Conservation (phyloP, 2,113 vertebrate species). For the Sphyrna mokarran region DNA sequence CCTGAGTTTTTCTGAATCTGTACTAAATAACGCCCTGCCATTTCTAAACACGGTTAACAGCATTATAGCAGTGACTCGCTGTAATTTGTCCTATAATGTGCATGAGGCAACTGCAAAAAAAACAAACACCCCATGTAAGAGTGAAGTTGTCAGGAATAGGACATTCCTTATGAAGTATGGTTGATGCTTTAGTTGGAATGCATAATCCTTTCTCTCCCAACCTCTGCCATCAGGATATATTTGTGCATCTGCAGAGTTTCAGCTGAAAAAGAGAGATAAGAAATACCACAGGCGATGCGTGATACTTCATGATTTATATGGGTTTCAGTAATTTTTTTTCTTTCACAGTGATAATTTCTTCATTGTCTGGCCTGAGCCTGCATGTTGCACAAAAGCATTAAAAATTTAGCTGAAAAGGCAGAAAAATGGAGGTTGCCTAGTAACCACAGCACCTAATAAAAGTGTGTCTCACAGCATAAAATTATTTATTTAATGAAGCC, state of each 20-base stretch:
- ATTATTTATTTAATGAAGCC: background rate
- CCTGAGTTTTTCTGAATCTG: background rate
- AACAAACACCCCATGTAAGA: background rate
- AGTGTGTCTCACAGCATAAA: background rate
- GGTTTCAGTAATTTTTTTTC: background rate
- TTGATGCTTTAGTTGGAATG: background rate
- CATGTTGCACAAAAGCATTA: background rate
- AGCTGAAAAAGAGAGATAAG: conserved; percentile 19
- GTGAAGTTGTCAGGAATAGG: background rate
- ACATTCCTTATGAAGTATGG: background rate
- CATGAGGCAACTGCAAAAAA: background rate
- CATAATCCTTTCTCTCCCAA: background rate
- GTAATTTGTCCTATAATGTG: background rate
- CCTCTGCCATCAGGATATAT: background rate
- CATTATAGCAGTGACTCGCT: too few species aligned
- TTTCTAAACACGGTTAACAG: background rate
- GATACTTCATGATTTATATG: background rate
- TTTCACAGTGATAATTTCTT: background rate
- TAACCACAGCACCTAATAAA: background rate
- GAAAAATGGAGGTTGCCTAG: conserved; percentile 16
- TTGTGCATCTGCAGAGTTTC: background rate
- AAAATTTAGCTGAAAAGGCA: conserved; percentile 20
- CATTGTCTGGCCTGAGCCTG: background rate
- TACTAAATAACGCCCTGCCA: background rate
- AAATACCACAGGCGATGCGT: background rate